Percentiles rank a stretch among this genome's conserved stretches.
These are phyloP conservation scores for Alethe diademata DNA, from an alignment of 2,113 vertebrate genomes.

Conservation along the genomic window DNA sequence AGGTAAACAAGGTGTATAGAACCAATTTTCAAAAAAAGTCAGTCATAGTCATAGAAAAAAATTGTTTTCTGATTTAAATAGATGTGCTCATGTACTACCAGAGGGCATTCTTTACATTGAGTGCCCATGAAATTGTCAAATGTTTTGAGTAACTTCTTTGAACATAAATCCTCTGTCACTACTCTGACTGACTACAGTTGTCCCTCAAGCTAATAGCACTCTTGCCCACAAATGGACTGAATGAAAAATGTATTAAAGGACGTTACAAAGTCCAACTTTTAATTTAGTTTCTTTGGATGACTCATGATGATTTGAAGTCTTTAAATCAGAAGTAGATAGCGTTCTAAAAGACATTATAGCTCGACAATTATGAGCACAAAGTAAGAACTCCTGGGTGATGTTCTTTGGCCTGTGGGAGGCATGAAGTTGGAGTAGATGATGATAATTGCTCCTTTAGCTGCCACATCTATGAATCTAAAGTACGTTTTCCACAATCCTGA, in stretches of 20 bases:
- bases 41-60: not conserved
- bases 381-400: conserved; percentile 27
- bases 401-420: conserved; percentile 54
- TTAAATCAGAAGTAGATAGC: conserved; percentile 42
- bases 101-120: not conserved
- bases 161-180: not conserved
- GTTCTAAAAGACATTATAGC: conserved; percentile 28
- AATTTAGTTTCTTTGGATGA: conserved; percentile 18
- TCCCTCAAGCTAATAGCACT: not conserved
- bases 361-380: not conserved
- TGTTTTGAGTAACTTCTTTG: not conserved
- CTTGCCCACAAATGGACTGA: not conserved
- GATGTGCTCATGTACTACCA: not conserved
- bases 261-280: conserved; percentile 13
- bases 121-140: not conserved
- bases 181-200: not conserved
- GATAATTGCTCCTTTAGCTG: conserved; percentile 43
- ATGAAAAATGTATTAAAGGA: conserved; percentile 24
- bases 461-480: conserved; percentile 39
- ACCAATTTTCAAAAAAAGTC: not conserved
- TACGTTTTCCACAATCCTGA: conserved; percentile 7
- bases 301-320: conserved; percentile 14
- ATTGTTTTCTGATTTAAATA: not conserved
- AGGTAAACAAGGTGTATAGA: not conserved
- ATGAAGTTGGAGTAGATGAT: conserved; percentile 2